Base-by-base conservation (phyloP, 1,140 invertebrate genomes). In the Aphaenogaster floridana region DNA sequence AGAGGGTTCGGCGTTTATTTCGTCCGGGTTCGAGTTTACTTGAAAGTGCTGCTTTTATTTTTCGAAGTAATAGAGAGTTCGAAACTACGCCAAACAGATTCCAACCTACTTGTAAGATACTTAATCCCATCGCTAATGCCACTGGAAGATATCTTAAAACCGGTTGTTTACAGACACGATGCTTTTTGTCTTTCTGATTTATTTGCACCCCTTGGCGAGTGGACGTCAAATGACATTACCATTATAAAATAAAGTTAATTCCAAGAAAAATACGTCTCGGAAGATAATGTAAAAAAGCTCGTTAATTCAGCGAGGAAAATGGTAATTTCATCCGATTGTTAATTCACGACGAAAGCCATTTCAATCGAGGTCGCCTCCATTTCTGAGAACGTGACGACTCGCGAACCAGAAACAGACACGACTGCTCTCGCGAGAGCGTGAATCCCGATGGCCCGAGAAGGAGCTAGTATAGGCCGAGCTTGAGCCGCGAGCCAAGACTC, bases 401-500 rank as follows among this genome's bases (percentile, higher is more conserved):
- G 15, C 21, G 21, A 54, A 50, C n/a, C 9, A 34, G 48, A 72
- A 48, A 17, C 69, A 15, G 11, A 45, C 8, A 17, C 15, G 15
- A 3, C 3, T 71, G 2, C 48, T 63, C 28, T 64, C 69, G 48
- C 69, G 69, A 39, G 15, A 64, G 6, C 15, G 61, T 54, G 64
- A 71, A 45, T 81, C 9, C 15, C 15, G 36, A 69, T 34, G 48
- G 36, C 17, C 61, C 48, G 11, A 11, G n/a, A n/a, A 48, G n/a
- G n/a, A 45, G 34, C 48, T 7, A 50, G 21, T 21, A 21, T 21
- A 21, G 21, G 48, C 69, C 61, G 52, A 15, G 68, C 52, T 50
- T 77, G 28, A 57, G 17, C 34, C 21, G 42, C 45, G 45, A 11
- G 28, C 64, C 84, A 79, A 86, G 74, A 86, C 45, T 64, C 28